phyloP scores from a whole-genome alignment of 2,888 invertebrate species.

The Pandemis cinnamomeana region DNA sequence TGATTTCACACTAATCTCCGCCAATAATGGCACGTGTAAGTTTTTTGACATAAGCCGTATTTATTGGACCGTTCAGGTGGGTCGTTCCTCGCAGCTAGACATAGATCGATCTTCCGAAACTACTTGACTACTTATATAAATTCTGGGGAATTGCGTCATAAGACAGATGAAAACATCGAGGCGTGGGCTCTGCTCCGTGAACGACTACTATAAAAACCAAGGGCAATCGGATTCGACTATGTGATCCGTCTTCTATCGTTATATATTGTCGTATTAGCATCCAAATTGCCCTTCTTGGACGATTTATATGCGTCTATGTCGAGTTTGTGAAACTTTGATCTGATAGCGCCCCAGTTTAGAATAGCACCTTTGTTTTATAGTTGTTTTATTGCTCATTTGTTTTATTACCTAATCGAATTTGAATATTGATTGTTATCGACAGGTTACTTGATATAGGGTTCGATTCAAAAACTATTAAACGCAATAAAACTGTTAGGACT shows the following conservation, averaged over 20 bases:
- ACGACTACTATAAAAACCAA: slow-evolving; percentile 73
- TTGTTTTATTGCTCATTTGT: slow-evolving; percentile 32
- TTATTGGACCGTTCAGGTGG: slow-evolving; percentile 47
- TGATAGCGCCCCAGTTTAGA: slow-evolving; percentile 40
- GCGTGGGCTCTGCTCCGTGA: slow-evolving; percentile 64
- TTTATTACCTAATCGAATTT: slow-evolving; percentile 32
- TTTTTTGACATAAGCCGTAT: slow-evolving; percentile 8
- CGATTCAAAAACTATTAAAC: slow-evolving; percentile 22
- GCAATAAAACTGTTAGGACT: slow-evolving; percentile 16
- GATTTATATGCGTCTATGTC: slow-evolving; percentile 44
- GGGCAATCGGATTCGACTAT: slow-evolving; percentile 56
- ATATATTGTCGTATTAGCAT: slow-evolving; percentile 63
- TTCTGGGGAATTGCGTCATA: slow-evolving; percentile 64
- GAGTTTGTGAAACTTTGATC: slow-evolving; percentile 40
- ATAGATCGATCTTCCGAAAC: slow-evolving; percentile 64
- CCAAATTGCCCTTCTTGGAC: slow-evolving; percentile 49
- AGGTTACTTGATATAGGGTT: slow-evolving; percentile 18
- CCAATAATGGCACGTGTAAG: slow-evolving; percentile 2
- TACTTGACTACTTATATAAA: slow-evolving; percentile 56
- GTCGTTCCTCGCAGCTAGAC: slow-evolving; percentile 56
- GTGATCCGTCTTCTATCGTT: slow-evolving; percentile 52
- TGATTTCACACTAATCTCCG: slow-evolving; percentile 11
- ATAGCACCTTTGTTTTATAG: slow-evolving; percentile 39
- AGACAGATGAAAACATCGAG: slow-evolving; percentile 57
- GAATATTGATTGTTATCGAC: slow-evolving; percentile 20